Percentiles rank a stretch among this genome's conserved stretches.
phyloP scores from a whole-genome alignment of 2,113 vertebrate genomes.

The Apus apus region DNA sequence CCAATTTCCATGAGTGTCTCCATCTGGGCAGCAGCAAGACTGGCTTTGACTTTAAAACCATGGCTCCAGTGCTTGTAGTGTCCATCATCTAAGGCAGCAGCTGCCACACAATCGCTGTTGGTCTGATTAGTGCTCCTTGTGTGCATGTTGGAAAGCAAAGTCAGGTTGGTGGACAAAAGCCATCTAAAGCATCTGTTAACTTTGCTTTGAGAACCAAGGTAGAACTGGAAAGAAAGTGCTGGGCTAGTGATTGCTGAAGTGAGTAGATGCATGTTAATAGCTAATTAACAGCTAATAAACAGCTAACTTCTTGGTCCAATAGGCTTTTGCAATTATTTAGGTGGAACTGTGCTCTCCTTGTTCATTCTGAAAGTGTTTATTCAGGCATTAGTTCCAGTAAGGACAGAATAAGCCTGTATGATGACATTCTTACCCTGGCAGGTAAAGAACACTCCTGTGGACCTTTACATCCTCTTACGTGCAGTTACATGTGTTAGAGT shows the following conservation, averaged over 20 bases:
- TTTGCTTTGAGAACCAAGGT: not conserved
- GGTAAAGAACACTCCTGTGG: not conserved
- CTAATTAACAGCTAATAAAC: conserved; percentile 11
- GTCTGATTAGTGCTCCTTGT: not conserved
- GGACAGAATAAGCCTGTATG: not conserved
- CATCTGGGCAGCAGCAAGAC: not conserved
- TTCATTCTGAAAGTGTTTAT: not conserved
- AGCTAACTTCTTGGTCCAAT: not conserved
- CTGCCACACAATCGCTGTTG: not conserved
- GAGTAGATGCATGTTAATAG: not conserved
- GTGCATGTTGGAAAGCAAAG: not conserved
- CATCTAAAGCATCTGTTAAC: not conserved
- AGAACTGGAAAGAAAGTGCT: not conserved
- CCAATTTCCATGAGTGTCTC: not conserved
- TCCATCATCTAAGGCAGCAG: not conserved
- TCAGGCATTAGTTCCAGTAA: not conserved
- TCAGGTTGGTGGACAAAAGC: not conserved
- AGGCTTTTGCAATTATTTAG: not conserved
- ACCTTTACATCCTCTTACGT: not conserved
- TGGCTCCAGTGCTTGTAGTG: not conserved
- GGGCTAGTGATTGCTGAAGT: not conserved
- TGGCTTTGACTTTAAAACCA: not conserved
- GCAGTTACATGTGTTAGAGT: not conserved
- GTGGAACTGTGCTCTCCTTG: not conserved
- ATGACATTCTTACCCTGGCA: not conserved